These are phyloP conservation scores for Zeus faber DNA, from an alignment of 2,113 vertebrate genomes.

Conservation along the genomic window DNA sequence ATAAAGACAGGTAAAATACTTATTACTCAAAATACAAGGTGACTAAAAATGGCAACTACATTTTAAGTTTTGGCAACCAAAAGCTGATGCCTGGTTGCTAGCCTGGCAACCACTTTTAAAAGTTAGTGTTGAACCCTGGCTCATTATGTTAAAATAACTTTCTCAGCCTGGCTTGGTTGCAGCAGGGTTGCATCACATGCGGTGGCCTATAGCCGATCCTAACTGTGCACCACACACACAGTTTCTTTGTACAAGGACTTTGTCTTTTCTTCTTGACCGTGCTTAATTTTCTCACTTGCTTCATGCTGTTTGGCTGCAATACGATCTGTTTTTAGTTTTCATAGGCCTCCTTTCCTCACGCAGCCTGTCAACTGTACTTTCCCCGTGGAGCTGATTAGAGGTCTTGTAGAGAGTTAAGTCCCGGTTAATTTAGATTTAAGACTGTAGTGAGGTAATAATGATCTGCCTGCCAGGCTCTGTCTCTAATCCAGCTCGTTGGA, in stretches of 20 bases:
- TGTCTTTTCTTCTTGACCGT: not conserved
- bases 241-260: conserved; percentile 10
- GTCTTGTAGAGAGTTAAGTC: conserved; percentile 63
- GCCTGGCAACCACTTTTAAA: too few species aligned
- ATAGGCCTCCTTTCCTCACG: conserved; percentile 30
- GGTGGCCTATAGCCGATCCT: too few species aligned
- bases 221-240: not conserved
- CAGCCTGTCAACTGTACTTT: conserved; percentile 53
- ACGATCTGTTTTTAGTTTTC: conserved; percentile 58
- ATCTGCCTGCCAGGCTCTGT: conserved; percentile 56
- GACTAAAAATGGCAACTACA: too few species aligned
- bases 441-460: conserved; percentile 69
- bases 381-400: conserved; percentile 69
- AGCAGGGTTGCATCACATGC: too few species aligned
- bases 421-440: conserved; percentile 73
- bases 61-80: too few species aligned
- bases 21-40: too few species aligned
- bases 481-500: conserved; percentile 66
- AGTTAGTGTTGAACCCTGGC: too few species aligned
- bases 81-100: too few species aligned
- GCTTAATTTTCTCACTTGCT: too few species aligned
- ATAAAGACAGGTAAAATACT: too few species aligned
- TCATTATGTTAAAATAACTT: too few species aligned
- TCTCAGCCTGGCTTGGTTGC: too few species aligned
- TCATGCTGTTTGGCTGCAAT: conserved; percentile 30